Base-by-base conservation (phyloP, 1,140 invertebrate species). In the Akabosia matsudoensis region DNA sequence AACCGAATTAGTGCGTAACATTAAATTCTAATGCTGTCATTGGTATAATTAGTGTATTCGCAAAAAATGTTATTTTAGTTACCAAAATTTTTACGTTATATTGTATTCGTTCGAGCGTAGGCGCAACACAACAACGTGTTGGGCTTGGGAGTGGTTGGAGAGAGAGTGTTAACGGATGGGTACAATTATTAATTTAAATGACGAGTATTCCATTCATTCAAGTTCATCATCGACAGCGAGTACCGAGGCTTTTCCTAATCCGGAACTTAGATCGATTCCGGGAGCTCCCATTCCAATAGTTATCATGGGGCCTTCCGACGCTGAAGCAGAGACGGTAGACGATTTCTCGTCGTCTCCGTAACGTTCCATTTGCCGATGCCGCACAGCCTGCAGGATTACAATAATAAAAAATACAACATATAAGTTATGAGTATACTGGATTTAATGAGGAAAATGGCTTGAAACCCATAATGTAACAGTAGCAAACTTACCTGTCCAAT, bases 401-500 rank as follows among this genome's bases (percentile, higher is more conserved):
- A 31, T 14, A 16, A 71, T 34, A 73, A 73, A 73, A 28, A 7
- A 45, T 45, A 45, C 37, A 56, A 56, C 14, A 34, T 70, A 22
- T 56, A 4, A 56, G 24, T 24, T 16, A n/a, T 56, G 22, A 4
- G 24, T 56, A 3, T 56, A 13, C 18, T 45, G 37, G 18, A 45
- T 10, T 45, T 45, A 18, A 45, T 18, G 37, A 10, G 18, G 30
- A 70, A 31, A 33, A 2, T 26, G 2, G 2, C 10, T 70, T 30
- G 67, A 26, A 70, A 26, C 33, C 33, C 34, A 34, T 72, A 26
- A 72, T 10, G 45, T 16, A 30, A 31, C 30, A 18, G 34, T 7
- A 22, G 26, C 7, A 37, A 24, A 54, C 24, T 24, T 56, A 56
- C 52, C 86, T 90, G 87, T 54, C 87, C 86, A 75, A 89, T 87